Evolutionary conservation across 2,113 vertebrate genomes (phyloP), one percentile per base, ranked within the genome.

Genomic region (Sylvicapra grimmia): DNA sequence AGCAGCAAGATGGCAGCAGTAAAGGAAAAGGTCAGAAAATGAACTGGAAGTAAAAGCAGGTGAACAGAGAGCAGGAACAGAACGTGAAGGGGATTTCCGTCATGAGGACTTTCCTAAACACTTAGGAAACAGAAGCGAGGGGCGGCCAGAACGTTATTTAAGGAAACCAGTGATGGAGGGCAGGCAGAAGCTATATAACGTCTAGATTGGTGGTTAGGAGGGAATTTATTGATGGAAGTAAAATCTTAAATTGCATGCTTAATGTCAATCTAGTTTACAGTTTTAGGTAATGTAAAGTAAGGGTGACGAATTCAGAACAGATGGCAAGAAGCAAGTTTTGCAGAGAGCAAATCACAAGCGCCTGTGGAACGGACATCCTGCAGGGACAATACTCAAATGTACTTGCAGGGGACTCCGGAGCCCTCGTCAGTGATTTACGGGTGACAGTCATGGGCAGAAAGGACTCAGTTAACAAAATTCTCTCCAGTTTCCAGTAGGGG

Each of bases 221-320:
- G 51, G 75, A 98, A 98, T 98, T 98, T 98, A 98, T 93, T 97
- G 96, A 97, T 93, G 56, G 90, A 95, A 98, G 96, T 98, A 98
- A 98, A 98, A 97, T 91, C 96, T 92, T 98, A 95, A 97, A 97
- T 68, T 97, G 96, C 93, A 98, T 93, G 79, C 87, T 98, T 98
- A 98, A 98, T 97, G 86, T 95, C 96, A 93, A 96, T 98, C 95
- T 98, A 97, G 90, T 97, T 98, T 98, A 98, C 93, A 75, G 72
- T 97, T 98, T 98, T 80, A 97, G 97, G 95, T 98, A 97, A 97
- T 98, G 97, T 97, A 97, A 98, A 97, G 80, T 68, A 98, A 98
- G 96, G 97, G 96, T 93, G 91, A 97, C 96, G 98, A 98, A 98
- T 97, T 97, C 91, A 95, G 97, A 99, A 97, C 98, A 98, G 98